Evolutionary conservation across 2,797 vertebrate species (phyloP).

Genomic region (Rhodeus uyekii): DNA sequence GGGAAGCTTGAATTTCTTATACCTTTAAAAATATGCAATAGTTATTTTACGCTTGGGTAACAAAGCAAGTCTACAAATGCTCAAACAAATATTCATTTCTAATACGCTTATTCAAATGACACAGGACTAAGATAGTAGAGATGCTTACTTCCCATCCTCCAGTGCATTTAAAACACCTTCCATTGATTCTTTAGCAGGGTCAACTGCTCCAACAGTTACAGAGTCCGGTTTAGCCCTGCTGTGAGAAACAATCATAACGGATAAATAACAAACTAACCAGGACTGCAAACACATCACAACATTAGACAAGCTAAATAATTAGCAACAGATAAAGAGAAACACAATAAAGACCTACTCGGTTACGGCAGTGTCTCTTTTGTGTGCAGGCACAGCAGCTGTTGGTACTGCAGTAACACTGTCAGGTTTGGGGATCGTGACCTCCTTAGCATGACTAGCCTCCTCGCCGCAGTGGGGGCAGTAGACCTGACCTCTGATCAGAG

Average conservation of each 20-base stretch:
- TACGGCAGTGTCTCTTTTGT: constrained; percentile 79
- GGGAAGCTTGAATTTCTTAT: constrained; percentile 90
- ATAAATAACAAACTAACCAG: not conserved
- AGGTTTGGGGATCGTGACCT: constrained; percentile 84
- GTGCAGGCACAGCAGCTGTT: constrained; percentile 76
- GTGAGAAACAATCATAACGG: constrained; percentile 5
- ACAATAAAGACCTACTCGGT: constrained; percentile 55
- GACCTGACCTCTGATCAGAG: constrained; percentile 82
- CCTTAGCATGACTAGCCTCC: constrained; percentile 86
- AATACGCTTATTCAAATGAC: not conserved
- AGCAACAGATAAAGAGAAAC: not conserved
- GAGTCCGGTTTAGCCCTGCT: constrained; percentile 31
- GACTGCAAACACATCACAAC: not conserved
- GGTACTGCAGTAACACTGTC: constrained; percentile 67
- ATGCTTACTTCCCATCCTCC: constrained; percentile 90
- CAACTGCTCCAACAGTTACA: constrained; percentile 65
- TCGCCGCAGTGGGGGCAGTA: constrained; percentile 98
- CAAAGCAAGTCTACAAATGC: not conserved
- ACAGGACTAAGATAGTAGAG: not conserved
- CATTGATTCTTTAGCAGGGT: constrained; percentile 85
- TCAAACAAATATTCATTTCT: not conserved
- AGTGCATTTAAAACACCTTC: constrained; percentile 89
- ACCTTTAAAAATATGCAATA: constrained; percentile 73
- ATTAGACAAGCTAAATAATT: not conserved
- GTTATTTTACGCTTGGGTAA: not conserved